Evolutionary conservation across 2,113 vertebrate species (phyloP).

Genomic region (Garra rufa): DNA sequence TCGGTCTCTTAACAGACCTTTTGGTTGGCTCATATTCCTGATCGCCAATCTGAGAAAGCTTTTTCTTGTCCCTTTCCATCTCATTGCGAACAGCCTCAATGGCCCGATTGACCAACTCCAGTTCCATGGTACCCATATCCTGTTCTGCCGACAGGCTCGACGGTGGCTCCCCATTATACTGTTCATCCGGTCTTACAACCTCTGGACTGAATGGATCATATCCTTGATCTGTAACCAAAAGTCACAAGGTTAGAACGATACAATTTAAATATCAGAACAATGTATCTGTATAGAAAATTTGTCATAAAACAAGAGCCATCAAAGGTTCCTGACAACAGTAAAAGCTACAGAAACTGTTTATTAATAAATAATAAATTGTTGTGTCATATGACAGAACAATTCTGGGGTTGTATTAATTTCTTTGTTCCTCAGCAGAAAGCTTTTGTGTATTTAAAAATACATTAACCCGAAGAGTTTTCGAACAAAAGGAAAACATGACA

Average conservation of each 20-base stretch:
- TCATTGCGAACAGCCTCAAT: constrained; percentile 90
- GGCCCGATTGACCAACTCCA: constrained; percentile 92
- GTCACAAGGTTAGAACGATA: constrained; percentile 6
- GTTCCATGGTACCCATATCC: constrained; percentile 79
- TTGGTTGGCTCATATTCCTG: constrained; percentile 69
- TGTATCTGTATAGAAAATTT: too few relatives aligned
- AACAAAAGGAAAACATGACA: not conserved
- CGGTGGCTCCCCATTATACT: constrained; percentile 73
- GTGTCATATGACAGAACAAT: not conserved
- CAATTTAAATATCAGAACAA: not conserved
- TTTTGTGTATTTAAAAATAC: not conserved
- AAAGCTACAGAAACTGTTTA: not conserved
- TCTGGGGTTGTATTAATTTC: not conserved
- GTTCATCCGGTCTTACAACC: constrained; percentile 76
- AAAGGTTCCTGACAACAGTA: not conserved
- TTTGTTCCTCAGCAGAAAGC: not conserved
- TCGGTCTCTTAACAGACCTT: constrained; percentile 40
- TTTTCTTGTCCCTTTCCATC: constrained; percentile 91
- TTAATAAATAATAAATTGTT: not conserved
- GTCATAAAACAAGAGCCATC: not conserved
- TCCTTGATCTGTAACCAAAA: constrained; percentile 77
- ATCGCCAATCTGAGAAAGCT: constrained; percentile 84
- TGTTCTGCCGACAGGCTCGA: constrained; percentile 49
- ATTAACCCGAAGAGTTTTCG: not conserved
- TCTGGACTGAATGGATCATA: constrained; percentile 95